Percentiles rank a stretch among this genome's conserved stretches.
Evolutionary conservation across 2,797 vertebrate species (phyloP).

Genomic region (Trachurus trachurus): DNA sequence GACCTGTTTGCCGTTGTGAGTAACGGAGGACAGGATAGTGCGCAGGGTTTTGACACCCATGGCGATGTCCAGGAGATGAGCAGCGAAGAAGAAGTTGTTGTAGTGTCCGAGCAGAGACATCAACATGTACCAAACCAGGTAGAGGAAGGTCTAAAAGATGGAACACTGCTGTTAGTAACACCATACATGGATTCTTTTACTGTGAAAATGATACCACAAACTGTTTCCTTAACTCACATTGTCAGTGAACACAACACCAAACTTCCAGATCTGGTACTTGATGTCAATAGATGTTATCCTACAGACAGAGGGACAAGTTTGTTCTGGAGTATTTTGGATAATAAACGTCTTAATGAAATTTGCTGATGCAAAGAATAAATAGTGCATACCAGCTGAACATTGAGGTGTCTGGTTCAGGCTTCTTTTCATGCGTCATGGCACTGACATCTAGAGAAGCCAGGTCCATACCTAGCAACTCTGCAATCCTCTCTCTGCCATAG

Average conservation of each 20-base stretch:
- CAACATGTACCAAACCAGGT: conserved; percentile 94
- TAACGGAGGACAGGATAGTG: conserved; percentile 95
- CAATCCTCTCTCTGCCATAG: conserved; percentile 94
- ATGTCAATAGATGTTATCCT: conserved; percentile 94
- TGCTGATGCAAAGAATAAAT: neutral
- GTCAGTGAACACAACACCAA: conserved; percentile 95
- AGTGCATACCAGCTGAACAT: conserved; percentile 89
- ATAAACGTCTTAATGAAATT: neutral
- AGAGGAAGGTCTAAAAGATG: conserved; percentile 91
- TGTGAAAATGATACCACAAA: neutral
- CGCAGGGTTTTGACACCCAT: conserved; percentile 96
- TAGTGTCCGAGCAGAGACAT: conserved; percentile 96
- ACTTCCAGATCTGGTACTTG: conserved; percentile 98
- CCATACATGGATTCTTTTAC: neutral
- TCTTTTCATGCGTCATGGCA: conserved; percentile 91
- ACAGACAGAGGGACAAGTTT: conserved; percentile 12
- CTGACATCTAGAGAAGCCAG: conserved; percentile 93
- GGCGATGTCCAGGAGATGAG: conserved; percentile 94
- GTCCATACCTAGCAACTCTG: conserved; percentile 95
- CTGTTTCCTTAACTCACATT: conserved; percentile 86
- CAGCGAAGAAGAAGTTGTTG: conserved; percentile 97
- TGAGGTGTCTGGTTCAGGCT: conserved; percentile 87
- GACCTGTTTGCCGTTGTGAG: conserved; percentile 98
- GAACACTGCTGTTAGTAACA: neutral
- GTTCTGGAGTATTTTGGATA: neutral